phyloP scores from a whole-genome alignment of 1,140 invertebrate species.

The Drosophila oshimai region DNA sequence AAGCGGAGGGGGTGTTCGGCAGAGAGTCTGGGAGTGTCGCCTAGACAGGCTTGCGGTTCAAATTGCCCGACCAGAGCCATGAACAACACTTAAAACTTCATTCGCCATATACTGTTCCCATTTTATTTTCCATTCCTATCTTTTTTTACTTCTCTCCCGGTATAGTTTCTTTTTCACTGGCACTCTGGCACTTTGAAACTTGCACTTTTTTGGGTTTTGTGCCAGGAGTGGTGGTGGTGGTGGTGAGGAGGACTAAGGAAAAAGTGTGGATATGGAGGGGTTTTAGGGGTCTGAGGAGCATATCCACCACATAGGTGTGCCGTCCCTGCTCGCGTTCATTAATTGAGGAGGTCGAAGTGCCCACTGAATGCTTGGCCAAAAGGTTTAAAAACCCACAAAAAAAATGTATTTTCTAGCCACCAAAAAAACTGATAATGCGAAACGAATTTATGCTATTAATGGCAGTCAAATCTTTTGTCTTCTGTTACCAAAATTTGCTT shows the following conservation, averaged over 20 bases:
- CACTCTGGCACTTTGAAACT: slow-evolving; percentile 37
- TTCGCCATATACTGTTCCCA: slow-evolving; percentile 22
- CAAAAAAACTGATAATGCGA: not conserved
- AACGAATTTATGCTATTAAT: not conserved
- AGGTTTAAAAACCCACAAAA: not conserved
- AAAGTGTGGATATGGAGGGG: not conserved
- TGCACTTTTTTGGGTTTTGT: slow-evolving; percentile 50
- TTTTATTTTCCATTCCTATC: not conserved
- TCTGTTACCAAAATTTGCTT: not conserved
- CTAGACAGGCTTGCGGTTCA: slow-evolving; percentile 35
- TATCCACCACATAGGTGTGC: slow-evolving; percentile 14
- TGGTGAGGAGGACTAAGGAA: not conserved
- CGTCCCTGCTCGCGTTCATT: slow-evolving; percentile 22
- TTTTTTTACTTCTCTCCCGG: slow-evolving; percentile 13
- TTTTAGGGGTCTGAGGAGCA: not conserved
- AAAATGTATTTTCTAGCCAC: not conserved
- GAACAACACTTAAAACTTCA: slow-evolving; percentile 66
- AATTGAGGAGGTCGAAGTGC: slow-evolving; percentile 21
- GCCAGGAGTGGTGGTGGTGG: not conserved
- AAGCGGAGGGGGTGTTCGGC: not conserved
- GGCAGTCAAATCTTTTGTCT: not conserved
- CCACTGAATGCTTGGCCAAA: not conserved
- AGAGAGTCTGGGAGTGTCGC: slow-evolving; percentile 34
- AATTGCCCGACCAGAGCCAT: slow-evolving; percentile 43
- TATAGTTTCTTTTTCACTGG: slow-evolving; percentile 2